phyloP scores from a whole-genome alignment of 2,113 vertebrate species.

The Cyanoliseus patagonus region DNA sequence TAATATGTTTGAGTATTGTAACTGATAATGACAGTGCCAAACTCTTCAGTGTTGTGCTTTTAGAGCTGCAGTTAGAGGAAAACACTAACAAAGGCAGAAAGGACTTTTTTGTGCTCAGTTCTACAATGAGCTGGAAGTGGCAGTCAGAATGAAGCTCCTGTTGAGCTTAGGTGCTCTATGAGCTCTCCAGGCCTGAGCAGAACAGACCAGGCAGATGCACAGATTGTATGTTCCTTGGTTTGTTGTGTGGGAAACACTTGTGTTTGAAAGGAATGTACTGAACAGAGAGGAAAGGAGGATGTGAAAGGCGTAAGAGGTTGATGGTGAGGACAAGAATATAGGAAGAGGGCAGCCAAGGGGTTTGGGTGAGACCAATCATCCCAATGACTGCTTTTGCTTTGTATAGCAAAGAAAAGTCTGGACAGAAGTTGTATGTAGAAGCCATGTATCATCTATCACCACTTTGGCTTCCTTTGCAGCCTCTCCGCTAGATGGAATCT shows the following conservation, averaged over 20 bases:
- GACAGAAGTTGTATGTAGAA: background rate
- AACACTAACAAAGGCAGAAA: background rate
- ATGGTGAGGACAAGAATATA: background rate
- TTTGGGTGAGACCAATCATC: background rate
- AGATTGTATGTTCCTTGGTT: background rate
- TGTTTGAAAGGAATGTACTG: background rate
- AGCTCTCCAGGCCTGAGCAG: background rate
- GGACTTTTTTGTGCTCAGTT: background rate
- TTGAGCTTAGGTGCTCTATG: background rate
- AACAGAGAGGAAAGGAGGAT: background rate
- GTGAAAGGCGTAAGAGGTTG: background rate
- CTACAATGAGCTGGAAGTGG: background rate
- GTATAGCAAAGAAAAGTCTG: background rate
- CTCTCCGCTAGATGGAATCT: background rate
- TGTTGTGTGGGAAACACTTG: background rate
- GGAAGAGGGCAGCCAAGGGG: background rate
- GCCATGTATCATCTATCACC: accelerated
- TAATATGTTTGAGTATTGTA: background rate
- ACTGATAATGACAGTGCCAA: background rate
- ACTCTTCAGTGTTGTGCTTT: background rate
- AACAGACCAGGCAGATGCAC: background rate
- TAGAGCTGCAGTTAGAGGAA: background rate
- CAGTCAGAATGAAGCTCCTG: background rate
- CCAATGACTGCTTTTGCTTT: background rate
- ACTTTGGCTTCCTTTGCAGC: background rate